These are phyloP conservation scores for Noctua fimbriata DNA, from an alignment of 2,888 invertebrate genomes.

Conservation along the genomic window DNA sequence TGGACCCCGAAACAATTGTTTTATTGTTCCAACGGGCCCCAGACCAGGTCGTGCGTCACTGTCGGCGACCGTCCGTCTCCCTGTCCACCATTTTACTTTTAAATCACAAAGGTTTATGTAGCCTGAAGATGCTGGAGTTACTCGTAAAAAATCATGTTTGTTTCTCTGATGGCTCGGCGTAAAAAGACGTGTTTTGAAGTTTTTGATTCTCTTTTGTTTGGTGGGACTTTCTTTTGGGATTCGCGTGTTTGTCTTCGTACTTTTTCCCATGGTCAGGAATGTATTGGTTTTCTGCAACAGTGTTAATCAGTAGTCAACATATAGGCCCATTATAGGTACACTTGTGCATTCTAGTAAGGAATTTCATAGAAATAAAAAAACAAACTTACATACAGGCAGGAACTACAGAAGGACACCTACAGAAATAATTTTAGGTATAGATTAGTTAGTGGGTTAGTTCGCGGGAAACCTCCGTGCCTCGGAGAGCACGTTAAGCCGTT, in stretches of 20 bases:
- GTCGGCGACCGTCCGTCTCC: slow-evolving; percentile 73
- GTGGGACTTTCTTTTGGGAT: slow-evolving; percentile 12
- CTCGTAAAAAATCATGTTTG: slow-evolving; percentile 75
- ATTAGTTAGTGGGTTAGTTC: too few species aligned
- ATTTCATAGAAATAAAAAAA: background rate
- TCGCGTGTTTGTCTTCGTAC: slow-evolving; percentile 3
- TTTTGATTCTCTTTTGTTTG: background rate
- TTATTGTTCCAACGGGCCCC: slow-evolving; percentile 62
- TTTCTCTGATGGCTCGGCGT: slow-evolving; percentile 67
- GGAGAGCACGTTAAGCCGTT: background rate
- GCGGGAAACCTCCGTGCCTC: background rate
- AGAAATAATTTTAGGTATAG: too few species aligned
- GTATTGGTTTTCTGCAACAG: too few species aligned
- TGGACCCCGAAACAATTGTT: slow-evolving; percentile 61
- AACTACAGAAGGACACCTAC: too few species aligned
- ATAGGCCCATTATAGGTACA: background rate
- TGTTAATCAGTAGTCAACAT: background rate
- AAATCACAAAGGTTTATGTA: slow-evolving; percentile 75
- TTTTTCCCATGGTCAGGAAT: slow-evolving; percentile 16
- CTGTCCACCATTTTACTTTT: slow-evolving; percentile 72
- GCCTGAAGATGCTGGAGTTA: slow-evolving; percentile 35
- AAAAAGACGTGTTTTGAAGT: slow-evolving; percentile 38
- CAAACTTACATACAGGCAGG: too few species aligned
- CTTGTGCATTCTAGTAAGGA: too few species aligned
- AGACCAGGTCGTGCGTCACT: slow-evolving; percentile 70